Evolutionary conservation across 2,797 vertebrate species (phyloP).

Genomic region (Molossus molossus): DNA sequence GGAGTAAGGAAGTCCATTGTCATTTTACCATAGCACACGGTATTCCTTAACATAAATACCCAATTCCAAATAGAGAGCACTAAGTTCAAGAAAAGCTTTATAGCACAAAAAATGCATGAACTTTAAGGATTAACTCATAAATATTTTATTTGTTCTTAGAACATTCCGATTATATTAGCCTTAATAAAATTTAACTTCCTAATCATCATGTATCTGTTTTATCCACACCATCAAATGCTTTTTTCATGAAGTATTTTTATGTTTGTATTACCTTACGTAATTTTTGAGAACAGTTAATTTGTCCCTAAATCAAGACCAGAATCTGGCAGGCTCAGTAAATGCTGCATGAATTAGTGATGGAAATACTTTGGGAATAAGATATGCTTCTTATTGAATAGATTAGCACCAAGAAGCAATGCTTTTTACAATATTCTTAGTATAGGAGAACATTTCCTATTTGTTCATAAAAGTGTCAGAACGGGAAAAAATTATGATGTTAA

Average conservation of each 20-base stretch:
- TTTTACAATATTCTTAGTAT: not conserved
- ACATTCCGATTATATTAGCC: not conserved
- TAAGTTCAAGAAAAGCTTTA: not conserved
- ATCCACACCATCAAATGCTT: not conserved
- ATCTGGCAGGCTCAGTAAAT: not conserved
- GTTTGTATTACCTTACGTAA: not conserved
- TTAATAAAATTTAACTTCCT: constrained; percentile 33
- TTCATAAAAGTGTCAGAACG: not conserved
- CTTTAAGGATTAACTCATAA: not conserved
- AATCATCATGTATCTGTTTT: not conserved
- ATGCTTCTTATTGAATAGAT: not conserved
- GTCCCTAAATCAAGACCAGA: not conserved
- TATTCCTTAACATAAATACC: constrained; percentile 34
- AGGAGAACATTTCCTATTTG: not conserved
- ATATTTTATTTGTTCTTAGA: constrained; percentile 30
- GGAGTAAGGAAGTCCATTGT: constrained; percentile 13
- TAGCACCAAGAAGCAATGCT: not conserved
- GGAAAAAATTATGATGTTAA: not conserved
- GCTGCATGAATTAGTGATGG: not conserved
- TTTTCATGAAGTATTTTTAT: constrained; percentile 7
- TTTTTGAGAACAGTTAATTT: not conserved
- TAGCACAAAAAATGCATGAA: not conserved
- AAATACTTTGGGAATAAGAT: not conserved
- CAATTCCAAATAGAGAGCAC: not conserved
- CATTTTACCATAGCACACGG: not conserved